These are phyloP conservation scores for Scaptomyza tumidula DNA, from an alignment of 2,888 invertebrate species.

Conservation along the genomic window DNA sequence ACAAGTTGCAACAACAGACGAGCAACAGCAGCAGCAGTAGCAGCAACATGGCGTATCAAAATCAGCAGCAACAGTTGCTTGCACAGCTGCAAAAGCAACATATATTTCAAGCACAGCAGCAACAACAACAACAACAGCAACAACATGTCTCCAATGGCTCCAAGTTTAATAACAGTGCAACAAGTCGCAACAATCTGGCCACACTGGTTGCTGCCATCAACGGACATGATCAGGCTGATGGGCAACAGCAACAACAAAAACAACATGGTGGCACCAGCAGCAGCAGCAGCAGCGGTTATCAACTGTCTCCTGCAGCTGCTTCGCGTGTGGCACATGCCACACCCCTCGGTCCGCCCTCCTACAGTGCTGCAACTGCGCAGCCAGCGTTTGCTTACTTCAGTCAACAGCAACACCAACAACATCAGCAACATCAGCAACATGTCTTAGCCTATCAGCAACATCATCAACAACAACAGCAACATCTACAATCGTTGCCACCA, in stretches of 20 bases:
- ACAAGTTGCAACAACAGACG: slow-evolving; percentile 74
- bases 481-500: slow-evolving; percentile 59
- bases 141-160: slow-evolving; percentile 74
- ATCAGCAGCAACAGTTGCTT: slow-evolving; percentile 72
- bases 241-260: background rate
- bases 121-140: slow-evolving; percentile 53
- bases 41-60: slow-evolving; percentile 68
- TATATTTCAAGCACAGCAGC: slow-evolving; percentile 69
- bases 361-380: slow-evolving; percentile 77
- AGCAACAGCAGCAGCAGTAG: slow-evolving; percentile 52
- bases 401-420: slow-evolving; percentile 54
- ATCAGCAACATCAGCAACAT: slow-evolving; percentile 54
- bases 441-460: slow-evolving; percentile 48
- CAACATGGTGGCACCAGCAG: slow-evolving; percentile 7
- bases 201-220: slow-evolving; percentile 75
- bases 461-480: slow-evolving; percentile 41
- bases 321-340: slow-evolving; percentile 64
- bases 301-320: slow-evolving; percentile 77
- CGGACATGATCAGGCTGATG: slow-evolving; percentile 69
- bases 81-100: slow-evolving; percentile 77
- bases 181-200: slow-evolving; percentile 69
- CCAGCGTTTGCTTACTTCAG: slow-evolving; percentile 66
- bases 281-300: slow-evolving; percentile 64
- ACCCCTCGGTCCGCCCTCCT: slow-evolving; percentile 76
- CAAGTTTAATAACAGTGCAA: slow-evolving; percentile 66